Evolutionary conservation across 1,140 invertebrate genomes (phyloP), one percentile per base, ranked within the genome.

Genomic region (Euura lappo): DNA sequence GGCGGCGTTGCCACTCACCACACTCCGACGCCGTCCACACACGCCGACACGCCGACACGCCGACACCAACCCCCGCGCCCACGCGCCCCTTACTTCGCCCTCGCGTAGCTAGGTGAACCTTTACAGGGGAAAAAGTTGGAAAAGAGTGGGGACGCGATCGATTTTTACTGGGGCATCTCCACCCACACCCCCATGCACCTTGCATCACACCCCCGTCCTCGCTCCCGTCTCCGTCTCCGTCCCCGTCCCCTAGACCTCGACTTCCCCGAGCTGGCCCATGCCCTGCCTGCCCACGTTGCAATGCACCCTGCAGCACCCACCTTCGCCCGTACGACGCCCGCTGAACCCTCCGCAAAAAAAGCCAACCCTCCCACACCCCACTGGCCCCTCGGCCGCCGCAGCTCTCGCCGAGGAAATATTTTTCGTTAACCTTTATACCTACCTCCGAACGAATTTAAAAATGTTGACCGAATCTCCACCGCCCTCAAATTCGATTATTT

Each of bases 111-210:
- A 73, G 74, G 51, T 11, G 76, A 81, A 78, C 78, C 81, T 82
- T 80, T 80, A 81, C 81, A 80, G 85, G 85, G 84, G 85, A 86
- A 86, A 87, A 86, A 87, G 85, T 87, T 78, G 78, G 83, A 82
- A 84, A 84, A 85, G 83, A 85, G 84, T 83, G 83, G 85, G 84
- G 86, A 84, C 83, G 51, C 51, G 86, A 87, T 87, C 86, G 86
- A 87, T 87, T 87, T 87, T 87, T 87, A 87, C 86, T 87, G 86
- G 85, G 86, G 85, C 84, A 85, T 85, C 81, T 80, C 79, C 80
- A 78, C 78, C 77, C 81, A 80, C 80, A 79, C 79, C 51, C 72
- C 72, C 79, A 75, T 81, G 78, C 80, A 81, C 79, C 81, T 77
- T 83, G 78, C 79, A 80, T 80, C 77, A 78, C 75, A 74, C 72